Evolutionary conservation across 2,113 vertebrate species (phyloP), one percentile per base, ranked within the genome.

Genomic region (Addax nasomaculatus): DNA sequence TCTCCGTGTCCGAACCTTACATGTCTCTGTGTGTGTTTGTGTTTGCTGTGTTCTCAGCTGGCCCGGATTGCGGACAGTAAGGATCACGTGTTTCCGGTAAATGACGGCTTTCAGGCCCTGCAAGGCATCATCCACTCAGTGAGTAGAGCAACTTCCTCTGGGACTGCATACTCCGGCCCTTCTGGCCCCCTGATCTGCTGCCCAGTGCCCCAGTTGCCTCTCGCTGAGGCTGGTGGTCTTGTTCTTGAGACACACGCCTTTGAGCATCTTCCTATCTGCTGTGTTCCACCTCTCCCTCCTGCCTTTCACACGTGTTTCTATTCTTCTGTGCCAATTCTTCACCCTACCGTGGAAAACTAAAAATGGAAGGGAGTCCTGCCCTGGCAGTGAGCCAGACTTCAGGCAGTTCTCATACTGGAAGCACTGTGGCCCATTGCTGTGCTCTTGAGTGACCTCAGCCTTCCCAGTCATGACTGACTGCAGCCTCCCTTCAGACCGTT

Each of bases 31-130:
- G 73, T 96, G n/a, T 92, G 84, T 86, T 15, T 95, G 57, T 87
- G 0, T 92, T 89, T 90, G 39, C 90, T 96, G 25, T 96, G 73
- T 90, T 79, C 83, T 45, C 98, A 99, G 99, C 98, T 99, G 99
- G 99, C 99, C 57, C 99, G 99, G 55, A 99, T 99, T n/a, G 99
- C 99, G 7, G 99, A 99, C 98, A 99, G 99, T 96, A 99, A 99
- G 97, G 99, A 99, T 51, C 99, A 99, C 0, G 99, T 99, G 91
- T 99, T 99, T 97, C 99, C 99, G 1, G 99, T 99, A n/a, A 99
- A 99, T 15, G 99, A 99, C 7, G 99, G 99, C 19, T 99, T 99
- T 93, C 99, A 99, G 97, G 99, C 99, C 60, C 99, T 99, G 93
- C 99, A 99, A 97, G 99, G 99, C 12, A 99, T 99, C 98, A 99